A percentile compares a stretch with the other conserved stretches of the same genome.
These are phyloP conservation scores for Hanleya hanleyi DNA, from an alignment of 2,888 invertebrate species.

Conservation along the genomic window DNA sequence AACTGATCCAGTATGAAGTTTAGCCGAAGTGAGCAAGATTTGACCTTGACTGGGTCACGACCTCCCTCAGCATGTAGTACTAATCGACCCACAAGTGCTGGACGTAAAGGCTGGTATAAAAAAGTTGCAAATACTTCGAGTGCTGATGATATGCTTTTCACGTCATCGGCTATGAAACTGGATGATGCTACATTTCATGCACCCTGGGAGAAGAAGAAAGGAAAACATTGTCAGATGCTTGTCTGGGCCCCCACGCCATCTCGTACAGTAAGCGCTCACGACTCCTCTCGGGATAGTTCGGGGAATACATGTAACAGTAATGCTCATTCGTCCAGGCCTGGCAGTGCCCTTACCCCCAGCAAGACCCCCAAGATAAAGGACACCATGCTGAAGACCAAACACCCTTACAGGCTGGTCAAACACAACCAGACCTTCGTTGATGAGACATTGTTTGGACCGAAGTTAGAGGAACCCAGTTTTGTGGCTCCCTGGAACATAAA, in stretches of 20 bases:
- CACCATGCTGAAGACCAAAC: not conserved
- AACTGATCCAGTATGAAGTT: not conserved
- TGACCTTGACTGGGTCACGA: not conserved
- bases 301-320: not conserved
- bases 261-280: not conserved
- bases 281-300: too few relatives aligned
- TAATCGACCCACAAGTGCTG: not conserved
- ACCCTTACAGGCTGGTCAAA: constrained; percentile 43
- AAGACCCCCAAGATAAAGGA: not conserved
- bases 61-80: not conserved
- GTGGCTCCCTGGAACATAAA: constrained; percentile 65
- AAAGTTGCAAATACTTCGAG: not conserved
- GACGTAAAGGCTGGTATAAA: not conserved
- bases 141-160: not conserved
- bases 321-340: not conserved
- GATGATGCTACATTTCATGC: not conserved
- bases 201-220: not conserved
- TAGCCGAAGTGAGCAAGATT: not conserved
- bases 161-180: not conserved
- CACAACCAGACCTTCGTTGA: constrained; percentile 62
- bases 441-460: constrained; percentile 60
- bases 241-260: not conserved
- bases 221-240: not conserved
- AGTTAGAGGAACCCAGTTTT: constrained; percentile 56
- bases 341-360: not conserved